phyloP scores from a whole-genome alignment of 2,888 invertebrate species.

The Lasioglossum pauxillum region DNA sequence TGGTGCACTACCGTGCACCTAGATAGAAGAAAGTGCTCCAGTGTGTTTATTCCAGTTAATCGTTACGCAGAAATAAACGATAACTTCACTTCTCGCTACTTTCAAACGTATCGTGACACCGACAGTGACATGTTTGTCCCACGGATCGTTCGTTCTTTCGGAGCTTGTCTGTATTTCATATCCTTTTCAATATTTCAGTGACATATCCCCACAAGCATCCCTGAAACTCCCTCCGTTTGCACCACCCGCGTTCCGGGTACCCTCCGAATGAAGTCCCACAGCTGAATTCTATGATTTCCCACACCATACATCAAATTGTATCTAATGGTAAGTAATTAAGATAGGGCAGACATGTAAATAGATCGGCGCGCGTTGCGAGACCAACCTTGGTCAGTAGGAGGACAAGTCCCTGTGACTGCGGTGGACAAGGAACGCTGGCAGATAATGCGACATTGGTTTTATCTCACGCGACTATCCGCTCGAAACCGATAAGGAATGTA shows the following conservation, averaged over 20 bases:
- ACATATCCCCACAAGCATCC: conserved; percentile 20
- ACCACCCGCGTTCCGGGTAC: not conserved
- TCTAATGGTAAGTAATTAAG: conserved; percentile 62
- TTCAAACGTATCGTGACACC: conserved; percentile 48
- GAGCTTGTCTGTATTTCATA: conserved; percentile 32
- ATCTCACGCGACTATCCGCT: conserved; percentile 44
- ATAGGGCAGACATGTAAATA: not conserved
- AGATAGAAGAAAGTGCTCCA: no score
- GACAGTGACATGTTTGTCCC: conserved; percentile 68
- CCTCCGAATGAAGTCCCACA: conserved; percentile 36
- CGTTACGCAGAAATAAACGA: not conserved
- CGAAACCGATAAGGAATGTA: conserved; percentile 23
- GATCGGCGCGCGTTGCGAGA: not conserved
- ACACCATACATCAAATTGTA: conserved; percentile 31
- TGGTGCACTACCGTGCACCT: no score
- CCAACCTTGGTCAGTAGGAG: not conserved
- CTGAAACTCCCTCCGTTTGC: not conserved
- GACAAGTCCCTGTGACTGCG: not conserved
- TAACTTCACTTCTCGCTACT: conserved; percentile 49
- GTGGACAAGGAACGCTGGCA: not conserved
- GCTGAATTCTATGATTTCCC: conserved; percentile 39
- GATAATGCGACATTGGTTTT: conserved; percentile 9
- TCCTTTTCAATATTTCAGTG: conserved; percentile 55
- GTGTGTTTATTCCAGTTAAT: not conserved
- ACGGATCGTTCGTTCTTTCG: conserved; percentile 38